phyloP scores from a whole-genome alignment of 2,113 vertebrate species.

The Entomyzon cyanotis region DNA sequence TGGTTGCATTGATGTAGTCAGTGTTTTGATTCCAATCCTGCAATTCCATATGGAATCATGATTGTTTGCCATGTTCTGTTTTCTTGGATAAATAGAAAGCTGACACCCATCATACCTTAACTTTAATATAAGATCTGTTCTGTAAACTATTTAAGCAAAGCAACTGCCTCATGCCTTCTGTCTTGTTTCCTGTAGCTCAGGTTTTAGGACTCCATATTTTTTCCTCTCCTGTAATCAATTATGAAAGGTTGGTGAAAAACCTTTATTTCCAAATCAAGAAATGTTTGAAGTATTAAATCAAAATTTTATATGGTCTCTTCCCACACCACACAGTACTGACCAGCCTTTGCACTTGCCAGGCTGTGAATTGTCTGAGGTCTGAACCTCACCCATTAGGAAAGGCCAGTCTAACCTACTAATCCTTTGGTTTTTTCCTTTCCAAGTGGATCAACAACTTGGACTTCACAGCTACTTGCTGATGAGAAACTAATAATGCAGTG shows the following conservation, averaged over 20 bases:
- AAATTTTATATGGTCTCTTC: not conserved
- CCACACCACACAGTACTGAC: not conserved
- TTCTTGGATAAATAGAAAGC: not conserved
- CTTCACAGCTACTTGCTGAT: not conserved
- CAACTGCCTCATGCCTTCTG: rapidly evolving
- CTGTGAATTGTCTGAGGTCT: not conserved
- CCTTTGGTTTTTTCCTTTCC: not conserved
- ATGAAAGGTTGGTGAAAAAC: not conserved
- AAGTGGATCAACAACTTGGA: not conserved
- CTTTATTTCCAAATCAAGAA: not conserved
- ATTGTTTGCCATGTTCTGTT: not conserved
- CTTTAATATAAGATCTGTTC: not conserved
- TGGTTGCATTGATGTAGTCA: not conserved
- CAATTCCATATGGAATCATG: not conserved
- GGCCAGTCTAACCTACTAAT: not conserved
- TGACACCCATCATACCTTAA: not conserved
- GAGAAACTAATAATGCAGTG: not conserved
- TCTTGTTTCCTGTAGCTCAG: not conserved
- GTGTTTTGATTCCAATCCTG: not conserved
- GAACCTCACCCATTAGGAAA: not conserved
- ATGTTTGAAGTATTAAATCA: not conserved
- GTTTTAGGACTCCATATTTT: not conserved
- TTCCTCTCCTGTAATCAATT: rapidly evolving
- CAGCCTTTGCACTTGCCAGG: not conserved
- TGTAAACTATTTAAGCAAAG: not conserved